These are phyloP conservation scores for Nebria salina DNA, from an alignment of 2,888 invertebrate genomes.

Conservation along the genomic window DNA sequence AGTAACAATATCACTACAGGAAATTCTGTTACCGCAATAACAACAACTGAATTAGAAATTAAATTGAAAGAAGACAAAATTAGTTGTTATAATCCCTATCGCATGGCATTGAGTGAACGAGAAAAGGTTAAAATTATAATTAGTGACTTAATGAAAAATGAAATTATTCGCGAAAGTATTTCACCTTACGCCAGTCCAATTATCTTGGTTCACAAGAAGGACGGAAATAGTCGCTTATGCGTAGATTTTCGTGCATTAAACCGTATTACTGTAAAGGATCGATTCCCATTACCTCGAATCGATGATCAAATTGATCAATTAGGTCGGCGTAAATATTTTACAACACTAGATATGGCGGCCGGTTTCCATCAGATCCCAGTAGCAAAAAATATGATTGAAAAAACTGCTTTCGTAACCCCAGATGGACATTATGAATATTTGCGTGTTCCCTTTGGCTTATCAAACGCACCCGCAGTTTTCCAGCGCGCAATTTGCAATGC, in stretches of 20 bases:
- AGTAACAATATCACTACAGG: no score
- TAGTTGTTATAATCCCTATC: no score
- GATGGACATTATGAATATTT: conserved; percentile 23
- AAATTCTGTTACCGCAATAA: no score
- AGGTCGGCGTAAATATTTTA: conserved; percentile 28
- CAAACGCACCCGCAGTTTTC: conserved; percentile 49
- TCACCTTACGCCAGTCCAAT: conserved; percentile 39
- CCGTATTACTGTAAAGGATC: conserved; percentile 52
- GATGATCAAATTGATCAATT: conserved; percentile 51
- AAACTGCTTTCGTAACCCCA: conserved; percentile 10
- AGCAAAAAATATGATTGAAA: not conserved
- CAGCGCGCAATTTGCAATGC: conserved; percentile 47
- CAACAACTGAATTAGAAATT: no score
- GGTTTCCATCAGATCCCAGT: conserved; percentile 17
- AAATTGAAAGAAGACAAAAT: no score
- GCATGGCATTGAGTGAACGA: no score
- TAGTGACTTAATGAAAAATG: no score
- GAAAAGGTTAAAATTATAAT: no score
- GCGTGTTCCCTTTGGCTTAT: conserved; percentile 48
- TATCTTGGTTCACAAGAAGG: conserved; percentile 34
- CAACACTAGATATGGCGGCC: conserved; percentile 1
- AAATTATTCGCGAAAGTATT: conserved; percentile 11
- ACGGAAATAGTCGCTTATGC: conserved; percentile 40
- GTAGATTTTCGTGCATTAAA: conserved; percentile 29
- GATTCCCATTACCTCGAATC: conserved; percentile 54